Evolutionary conservation across 2,888 invertebrate genomes (phyloP).

Genomic region (Suillia variegata): DNA sequence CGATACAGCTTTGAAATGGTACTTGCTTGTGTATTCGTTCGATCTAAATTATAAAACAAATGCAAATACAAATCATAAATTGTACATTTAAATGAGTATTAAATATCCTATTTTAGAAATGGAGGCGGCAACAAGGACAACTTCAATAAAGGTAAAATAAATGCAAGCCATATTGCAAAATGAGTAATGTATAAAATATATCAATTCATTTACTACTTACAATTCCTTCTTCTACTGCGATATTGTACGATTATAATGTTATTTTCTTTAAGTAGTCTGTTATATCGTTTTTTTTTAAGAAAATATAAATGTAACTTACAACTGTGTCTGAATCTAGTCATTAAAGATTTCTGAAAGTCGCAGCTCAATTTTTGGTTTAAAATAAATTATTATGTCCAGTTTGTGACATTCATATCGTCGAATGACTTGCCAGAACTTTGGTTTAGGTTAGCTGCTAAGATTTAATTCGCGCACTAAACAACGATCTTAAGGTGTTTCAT

Average conservation of each 20-base stretch:
- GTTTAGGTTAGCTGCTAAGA: no score
- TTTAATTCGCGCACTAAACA: no score
- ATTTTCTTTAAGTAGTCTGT: no score
- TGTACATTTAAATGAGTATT: slow-evolving; percentile 58
- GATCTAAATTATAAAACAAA: slow-evolving; percentile 5
- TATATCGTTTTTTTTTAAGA: no score
- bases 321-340: no score
- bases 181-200: slow-evolving; percentile 57
- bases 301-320: no score
- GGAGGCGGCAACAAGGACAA: slow-evolving; percentile 94
- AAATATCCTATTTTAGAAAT: slow-evolving; percentile 68
- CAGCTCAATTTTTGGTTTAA: no score
- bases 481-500: no score
- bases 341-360: no score
- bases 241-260: slow-evolving; percentile 1
- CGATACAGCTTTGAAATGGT: slow-evolving; percentile 35
- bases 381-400: no score
- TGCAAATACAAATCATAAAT: slow-evolving; percentile 32
- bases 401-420: no score
- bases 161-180: slow-evolving; percentile 55
- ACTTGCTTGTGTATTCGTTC: slow-evolving; percentile 40
- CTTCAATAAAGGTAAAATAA: slow-evolving; percentile 92
- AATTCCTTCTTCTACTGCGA: slow-evolving; percentile 12
- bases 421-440: no score
- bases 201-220: slow-evolving; percentile 32